Conservation (phyloP, 1,140 invertebrate genomes). For the Hypothenemus hampei region DNA sequence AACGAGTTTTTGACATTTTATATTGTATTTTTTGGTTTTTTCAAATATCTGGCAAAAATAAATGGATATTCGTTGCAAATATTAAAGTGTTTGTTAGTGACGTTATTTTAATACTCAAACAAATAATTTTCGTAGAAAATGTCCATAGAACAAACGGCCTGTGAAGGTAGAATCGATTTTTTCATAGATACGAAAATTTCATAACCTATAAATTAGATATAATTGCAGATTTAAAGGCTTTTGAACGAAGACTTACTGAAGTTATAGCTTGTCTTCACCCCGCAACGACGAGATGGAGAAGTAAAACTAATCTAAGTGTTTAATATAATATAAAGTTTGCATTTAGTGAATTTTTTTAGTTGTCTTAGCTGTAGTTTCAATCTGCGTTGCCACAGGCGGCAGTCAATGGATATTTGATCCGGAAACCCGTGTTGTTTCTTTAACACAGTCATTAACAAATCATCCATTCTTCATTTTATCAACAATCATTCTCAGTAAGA, state of each 20-base stretch:
- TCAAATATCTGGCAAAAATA: no score
- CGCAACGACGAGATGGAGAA: slow-evolving; percentile 87
- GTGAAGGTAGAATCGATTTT: slow-evolving; percentile 56
- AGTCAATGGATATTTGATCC: slow-evolving; percentile 94
- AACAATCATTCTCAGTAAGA: slow-evolving; percentile 71
- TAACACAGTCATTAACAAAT: slow-evolving; percentile 86
- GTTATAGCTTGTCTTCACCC: slow-evolving; percentile 93
- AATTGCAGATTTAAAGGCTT: slow-evolving; percentile 90
- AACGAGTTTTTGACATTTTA: no score
- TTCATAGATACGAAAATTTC: slow-evolving; percentile 26
- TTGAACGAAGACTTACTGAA: slow-evolving; percentile 91
- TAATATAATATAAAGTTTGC: not conserved
- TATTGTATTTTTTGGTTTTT: no score
- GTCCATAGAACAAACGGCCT: slow-evolving; percentile 71
- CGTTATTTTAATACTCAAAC: no score
- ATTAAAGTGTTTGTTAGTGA: no score
- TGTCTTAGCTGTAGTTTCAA: slow-evolving; percentile 73
- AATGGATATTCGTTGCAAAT: no score
- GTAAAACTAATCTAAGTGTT: slow-evolving; percentile 50
- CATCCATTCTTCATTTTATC: slow-evolving; percentile 96
- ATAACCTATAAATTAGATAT: slow-evolving; percentile 43
- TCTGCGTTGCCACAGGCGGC: slow-evolving; percentile 86
- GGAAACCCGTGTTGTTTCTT: slow-evolving; percentile 77
- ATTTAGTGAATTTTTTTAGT: slow-evolving; percentile 57
- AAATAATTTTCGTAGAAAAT: no score